Evolutionary conservation across 1,140 invertebrate genomes (phyloP), one percentile per base, ranked within the genome.

Genomic region (Drosophila trapezifrons): DNA sequence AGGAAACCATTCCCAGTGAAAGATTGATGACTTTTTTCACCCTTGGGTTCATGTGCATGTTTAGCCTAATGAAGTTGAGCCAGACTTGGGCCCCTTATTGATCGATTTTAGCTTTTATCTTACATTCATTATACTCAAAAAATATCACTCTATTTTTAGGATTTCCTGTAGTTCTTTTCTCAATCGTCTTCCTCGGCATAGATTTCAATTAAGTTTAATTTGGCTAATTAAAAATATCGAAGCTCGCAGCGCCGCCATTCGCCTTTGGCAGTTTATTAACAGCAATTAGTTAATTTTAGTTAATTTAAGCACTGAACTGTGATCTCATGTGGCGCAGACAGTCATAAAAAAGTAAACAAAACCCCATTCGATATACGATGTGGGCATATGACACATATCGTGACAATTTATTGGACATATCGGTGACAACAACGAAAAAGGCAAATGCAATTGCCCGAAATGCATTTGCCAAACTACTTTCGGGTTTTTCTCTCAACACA

Each of bases 351-450:
- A 42, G 18, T 49, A 27, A 42, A 60, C 25, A 67, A 17, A 63
- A 10, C 3, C 58, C 47, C 32, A 69, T 72, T 62, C 42, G 43
- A 54, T 52, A 47, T 54, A 54, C 45, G 49, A 58, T 71, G 60
- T 20, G 49, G 46, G 20, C 38, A 75, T 40, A 59, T 72, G 54
- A 72, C 40, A 64, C 55, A 62, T 72, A 69, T 86, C 81, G 82
- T 86, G 81, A 86, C 81, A 85, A 85, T 85, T 85, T 85, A 85
- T 85, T 85, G 74, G 67, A 85, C 77, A 73, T 66, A 89, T 89
- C 84, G 79, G 73, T 76, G 83, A 83, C 79, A 77, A 80, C 76
- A 60, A 65, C 79, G 49, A 64, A 87, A 83, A 89, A 76, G 76
- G 83, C 57, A 72, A 76, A 76, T 84, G 77, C 81, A 84, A 78